Percentiles rank a stretch among this genome's conserved stretches.
Conservation (phyloP, 2,113 vertebrate genomes). For the Microtus ochrogaster region DNA sequence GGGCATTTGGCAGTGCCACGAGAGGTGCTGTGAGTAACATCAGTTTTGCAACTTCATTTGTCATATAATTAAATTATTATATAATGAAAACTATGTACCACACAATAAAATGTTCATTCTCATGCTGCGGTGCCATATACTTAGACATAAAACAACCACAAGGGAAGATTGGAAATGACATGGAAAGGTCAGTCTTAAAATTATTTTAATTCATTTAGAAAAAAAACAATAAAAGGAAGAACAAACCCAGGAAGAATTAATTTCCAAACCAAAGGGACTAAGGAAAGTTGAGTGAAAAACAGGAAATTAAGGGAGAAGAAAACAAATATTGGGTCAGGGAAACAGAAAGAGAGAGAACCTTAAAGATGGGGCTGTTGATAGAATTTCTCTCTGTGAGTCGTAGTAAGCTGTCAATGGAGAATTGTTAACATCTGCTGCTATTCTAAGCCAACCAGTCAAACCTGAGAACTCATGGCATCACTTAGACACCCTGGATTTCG, state of each 20-base stretch:
- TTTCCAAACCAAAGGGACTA: constrained; percentile 66
- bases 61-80: constrained; percentile 74
- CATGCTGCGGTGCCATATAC: constrained; percentile 66
- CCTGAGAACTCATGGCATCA: neutral
- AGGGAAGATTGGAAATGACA: constrained; percentile 66
- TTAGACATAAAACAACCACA: constrained; percentile 66
- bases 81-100: constrained; percentile 76
- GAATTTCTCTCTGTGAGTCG: constrained; percentile 23
- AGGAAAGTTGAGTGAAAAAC: constrained; percentile 69
- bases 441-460: neutral
- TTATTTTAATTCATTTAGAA: constrained; percentile 79
- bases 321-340: constrained; percentile 55
- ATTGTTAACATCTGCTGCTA: neutral
- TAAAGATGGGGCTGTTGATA: constrained; percentile 23
- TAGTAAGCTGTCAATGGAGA: neutral
- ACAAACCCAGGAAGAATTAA: constrained; percentile 79
- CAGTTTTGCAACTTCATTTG: constrained; percentile 68
- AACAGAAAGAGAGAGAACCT: constrained; percentile 31
- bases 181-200: constrained; percentile 76
- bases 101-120: constrained; percentile 66
- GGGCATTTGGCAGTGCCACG: constrained; percentile 59
- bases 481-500: neutral
- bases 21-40: constrained; percentile 43
- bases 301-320: constrained; percentile 70
- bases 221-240: constrained; percentile 73